Conservation (phyloP, 1,140 invertebrate genomes). For the Choristoneura fumiferana region DNA sequence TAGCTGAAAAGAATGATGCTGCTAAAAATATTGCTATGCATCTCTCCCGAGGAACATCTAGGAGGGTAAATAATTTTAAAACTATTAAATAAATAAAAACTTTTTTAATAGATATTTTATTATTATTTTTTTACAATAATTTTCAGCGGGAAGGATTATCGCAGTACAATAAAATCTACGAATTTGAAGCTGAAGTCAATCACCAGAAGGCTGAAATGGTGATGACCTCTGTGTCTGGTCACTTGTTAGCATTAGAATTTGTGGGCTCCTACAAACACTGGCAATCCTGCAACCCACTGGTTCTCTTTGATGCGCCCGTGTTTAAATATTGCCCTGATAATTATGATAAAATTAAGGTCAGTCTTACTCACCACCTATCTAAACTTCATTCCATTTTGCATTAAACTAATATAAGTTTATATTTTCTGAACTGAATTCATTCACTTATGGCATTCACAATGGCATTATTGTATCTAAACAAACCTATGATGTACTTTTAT, state of each 20-base stretch:
- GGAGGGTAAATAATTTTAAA: conserved; percentile 80
- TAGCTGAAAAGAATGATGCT: conserved; percentile 99
- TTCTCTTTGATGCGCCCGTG: conserved; percentile 95
- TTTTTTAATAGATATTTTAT: too few species aligned
- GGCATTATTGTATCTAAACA: too few species aligned
- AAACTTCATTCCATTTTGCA: too few species aligned
- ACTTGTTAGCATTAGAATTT: conserved; percentile 93
- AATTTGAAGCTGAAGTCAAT: conserved; percentile 89
- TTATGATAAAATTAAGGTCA: conserved; percentile 90
- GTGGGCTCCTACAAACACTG: conserved; percentile 86
- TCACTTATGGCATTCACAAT: too few species aligned
- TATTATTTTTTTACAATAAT: too few species aligned
- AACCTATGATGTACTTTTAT: too few species aligned
- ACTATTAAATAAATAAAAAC: too few species aligned
- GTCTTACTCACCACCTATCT: too few species aligned
- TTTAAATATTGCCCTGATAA: conserved; percentile 86
- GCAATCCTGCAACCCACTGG: conserved; percentile 89
- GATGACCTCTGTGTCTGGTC: conserved; percentile 99
- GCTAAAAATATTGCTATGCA: conserved; percentile 96
- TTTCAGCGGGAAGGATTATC: conserved; percentile 94
- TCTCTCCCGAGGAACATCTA: conserved; percentile 87
- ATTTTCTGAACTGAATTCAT: too few species aligned
- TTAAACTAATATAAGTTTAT: too few species aligned
- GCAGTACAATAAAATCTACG: conserved; percentile 98
- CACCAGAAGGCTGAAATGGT: conserved; percentile 89